Conservation (phyloP, 1,140 invertebrate genomes). For the Papilio polytes region DNA sequence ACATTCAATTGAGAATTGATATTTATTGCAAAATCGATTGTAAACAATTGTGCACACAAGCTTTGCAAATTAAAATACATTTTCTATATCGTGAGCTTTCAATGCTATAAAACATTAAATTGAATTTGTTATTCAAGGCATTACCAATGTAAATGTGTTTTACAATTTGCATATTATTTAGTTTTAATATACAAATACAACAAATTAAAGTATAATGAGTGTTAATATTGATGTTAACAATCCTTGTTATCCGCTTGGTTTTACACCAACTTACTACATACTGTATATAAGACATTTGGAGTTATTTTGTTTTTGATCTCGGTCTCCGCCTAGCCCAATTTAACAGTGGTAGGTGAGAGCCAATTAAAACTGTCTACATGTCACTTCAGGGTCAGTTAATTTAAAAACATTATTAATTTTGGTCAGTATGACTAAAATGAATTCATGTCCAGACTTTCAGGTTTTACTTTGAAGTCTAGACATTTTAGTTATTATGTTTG, state of each 20-base stretch:
- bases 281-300: too few species aligned
- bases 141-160: neutral
- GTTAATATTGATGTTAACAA: too few species aligned
- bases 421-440: neutral
- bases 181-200: too few species aligned
- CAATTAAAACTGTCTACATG: constrained; percentile 7
- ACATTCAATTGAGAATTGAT: neutral
- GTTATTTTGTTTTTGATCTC: too few species aligned
- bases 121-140: neutral
- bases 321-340: neutral
- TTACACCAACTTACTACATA: too few species aligned
- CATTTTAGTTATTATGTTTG: constrained; percentile 4
- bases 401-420: neutral
- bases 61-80: neutral
- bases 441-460: neutral
- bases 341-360: neutral
- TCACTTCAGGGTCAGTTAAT: neutral
- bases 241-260: too few species aligned
- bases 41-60: neutral
- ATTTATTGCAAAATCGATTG: neutral
- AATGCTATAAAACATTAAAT: neutral
- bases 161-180: neutral
- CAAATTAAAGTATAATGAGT: too few species aligned
- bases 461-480: neutral
- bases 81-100: neutral